Evolutionary conservation across 1,140 invertebrate species (phyloP).

Genomic region (Drosophila pseudoobscura): DNA sequence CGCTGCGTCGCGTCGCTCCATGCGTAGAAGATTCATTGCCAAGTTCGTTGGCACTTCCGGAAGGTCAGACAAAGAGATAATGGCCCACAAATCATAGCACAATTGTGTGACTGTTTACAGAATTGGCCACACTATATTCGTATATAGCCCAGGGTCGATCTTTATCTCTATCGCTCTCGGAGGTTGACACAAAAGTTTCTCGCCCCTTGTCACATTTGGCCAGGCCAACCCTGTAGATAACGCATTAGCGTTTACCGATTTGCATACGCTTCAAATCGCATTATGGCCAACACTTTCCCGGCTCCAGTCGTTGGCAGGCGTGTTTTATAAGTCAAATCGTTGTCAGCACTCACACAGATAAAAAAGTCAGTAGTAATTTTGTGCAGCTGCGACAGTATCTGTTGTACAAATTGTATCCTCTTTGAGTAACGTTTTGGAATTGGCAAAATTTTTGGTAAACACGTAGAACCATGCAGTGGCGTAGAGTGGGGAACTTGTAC

Average conservation of each 20-base stretch:
- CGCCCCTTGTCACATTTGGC: constrained; percentile 20
- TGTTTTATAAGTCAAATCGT: too few relatives aligned
- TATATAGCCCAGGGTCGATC: constrained; percentile 48
- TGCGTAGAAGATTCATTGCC: constrained; percentile 67
- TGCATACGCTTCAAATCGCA: too few relatives aligned
- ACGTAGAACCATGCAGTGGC: neutral
- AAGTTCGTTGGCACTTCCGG: constrained; percentile 71
- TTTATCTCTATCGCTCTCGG: constrained; percentile 16
- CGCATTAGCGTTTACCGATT: neutral
- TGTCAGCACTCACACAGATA: too few relatives aligned
- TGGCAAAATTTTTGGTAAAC: too few relatives aligned
- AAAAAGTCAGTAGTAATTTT: too few relatives aligned
- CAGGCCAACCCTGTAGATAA: constrained; percentile 13
- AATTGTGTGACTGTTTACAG: constrained; percentile 42
- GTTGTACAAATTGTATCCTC: too few relatives aligned
- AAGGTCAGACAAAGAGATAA: constrained; percentile 49
- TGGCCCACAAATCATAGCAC: constrained; percentile 51
- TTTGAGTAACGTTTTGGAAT: too few relatives aligned
- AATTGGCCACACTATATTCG: constrained; percentile 35
- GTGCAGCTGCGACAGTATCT: too few relatives aligned
- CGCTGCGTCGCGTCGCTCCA: constrained; percentile 20
- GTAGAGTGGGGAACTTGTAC: constrained; percentile 40
- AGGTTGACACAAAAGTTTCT: constrained; percentile 54
- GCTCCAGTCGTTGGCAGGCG: too few relatives aligned
- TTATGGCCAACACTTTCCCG: too few relatives aligned